Evolutionary conservation across 2,888 invertebrate genomes (phyloP), one percentile per base, ranked within the genome.

Genomic region (Drosophila falleni): DNA sequence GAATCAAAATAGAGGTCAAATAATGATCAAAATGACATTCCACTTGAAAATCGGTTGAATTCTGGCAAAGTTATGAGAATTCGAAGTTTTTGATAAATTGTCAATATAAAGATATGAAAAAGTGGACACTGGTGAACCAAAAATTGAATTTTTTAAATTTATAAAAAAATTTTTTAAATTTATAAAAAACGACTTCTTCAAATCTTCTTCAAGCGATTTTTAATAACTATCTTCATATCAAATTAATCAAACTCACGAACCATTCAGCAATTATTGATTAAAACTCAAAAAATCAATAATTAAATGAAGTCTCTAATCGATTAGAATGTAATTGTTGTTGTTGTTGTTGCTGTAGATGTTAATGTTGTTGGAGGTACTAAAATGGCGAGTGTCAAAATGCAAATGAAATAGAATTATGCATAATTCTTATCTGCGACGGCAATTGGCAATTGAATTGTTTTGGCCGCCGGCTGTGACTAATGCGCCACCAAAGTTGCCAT

Each of bases 401-500:
- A 82, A 87, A 84, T 84, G 78, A 80, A 84, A 64, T 85, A 70
- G 84, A 86, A 84, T 86, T 80, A 71, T 78, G 80, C 74, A 87
- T 71, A 78, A 78, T 74, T 74, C 69, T 80, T 74, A 78, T 87
- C 88, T 49, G 65, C 68, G 60, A 47, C 49, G 66, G 16, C 26
- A 59, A 59, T 59, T 60, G 65, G 74, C 76, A 75, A 79, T 78
- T 78, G 78, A 78, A 78, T 78, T 78, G 78, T 78, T 80, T 67
- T 75, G 78, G 64, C 88, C 76, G 64, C 59, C 37, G 84, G 84
- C 83, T 67, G 80, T 84, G 88, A 83, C 88, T 84, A 88, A 86
- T 84, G 86, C 83, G 88, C 88, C 88, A 87, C 88, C 84, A 78
- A 60, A 87, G 83, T 85, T 68, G 88, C 80, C 51, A 63, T 85